phyloP scores from a whole-genome alignment of 2,888 invertebrate genomes.

The Julus scandinavius region DNA sequence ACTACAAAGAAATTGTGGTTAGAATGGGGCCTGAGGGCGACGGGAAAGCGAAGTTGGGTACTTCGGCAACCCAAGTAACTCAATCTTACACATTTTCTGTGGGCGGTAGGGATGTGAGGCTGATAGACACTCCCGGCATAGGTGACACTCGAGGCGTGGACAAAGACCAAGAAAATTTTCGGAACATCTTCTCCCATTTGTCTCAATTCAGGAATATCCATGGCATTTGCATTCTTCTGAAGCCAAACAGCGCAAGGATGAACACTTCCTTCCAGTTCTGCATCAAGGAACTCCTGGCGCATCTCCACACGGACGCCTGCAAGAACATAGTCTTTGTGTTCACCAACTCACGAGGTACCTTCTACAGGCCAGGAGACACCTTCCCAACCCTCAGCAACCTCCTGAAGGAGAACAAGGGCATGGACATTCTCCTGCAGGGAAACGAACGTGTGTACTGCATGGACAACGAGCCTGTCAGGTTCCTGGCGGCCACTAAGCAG shows the following conservation, averaged over 20 bases:
- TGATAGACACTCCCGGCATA: slow-evolving; percentile 62
- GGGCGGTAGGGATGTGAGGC: slow-evolving; percentile 47
- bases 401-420: not conserved
- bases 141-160: slow-evolving; percentile 60
- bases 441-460: slow-evolving; percentile 58
- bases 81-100: slow-evolving; percentile 32
- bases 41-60: slow-evolving; percentile 25
- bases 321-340: slow-evolving; percentile 61
- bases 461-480: slow-evolving; percentile 60
- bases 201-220: not conserved
- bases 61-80: slow-evolving; percentile 48
- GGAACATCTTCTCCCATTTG: slow-evolving; percentile 52
- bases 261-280: slow-evolving; percentile 60
- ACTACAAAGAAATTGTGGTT: slow-evolving; percentile 46
- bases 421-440: not conserved
- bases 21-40: slow-evolving; percentile 44
- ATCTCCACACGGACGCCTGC: slow-evolving; percentile 60
- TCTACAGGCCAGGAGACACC: slow-evolving; percentile 57
- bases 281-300: slow-evolving; percentile 60
- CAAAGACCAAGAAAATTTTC: slow-evolving; percentile 60
- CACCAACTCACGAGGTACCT: slow-evolving; percentile 59
- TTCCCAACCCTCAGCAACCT: slow-evolving; percentile 43
- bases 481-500: slow-evolving; percentile 56
- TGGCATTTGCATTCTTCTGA: slow-evolving; percentile 59
- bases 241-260: slow-evolving; percentile 58